Evolutionary conservation across 1,140 invertebrate species (phyloP).

Genomic region (Papilio polyxenes): DNA sequence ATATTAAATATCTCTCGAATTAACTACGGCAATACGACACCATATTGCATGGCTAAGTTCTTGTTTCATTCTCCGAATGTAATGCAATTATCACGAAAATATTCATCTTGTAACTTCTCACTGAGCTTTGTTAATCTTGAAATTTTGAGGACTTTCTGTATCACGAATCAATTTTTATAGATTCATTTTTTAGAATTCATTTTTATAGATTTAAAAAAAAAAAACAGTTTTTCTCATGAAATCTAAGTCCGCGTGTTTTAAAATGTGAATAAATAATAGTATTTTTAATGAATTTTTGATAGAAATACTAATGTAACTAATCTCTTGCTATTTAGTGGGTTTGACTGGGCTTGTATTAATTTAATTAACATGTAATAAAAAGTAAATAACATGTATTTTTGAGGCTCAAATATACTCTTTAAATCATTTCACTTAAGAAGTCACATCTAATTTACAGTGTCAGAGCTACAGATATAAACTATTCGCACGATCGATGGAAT

Average conservation of each 20-base stretch:
- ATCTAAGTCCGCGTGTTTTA: not conserved
- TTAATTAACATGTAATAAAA: no score
- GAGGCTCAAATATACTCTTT: no score
- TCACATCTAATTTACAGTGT: no score
- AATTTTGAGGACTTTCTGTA: not conserved
- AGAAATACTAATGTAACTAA: not conserved
- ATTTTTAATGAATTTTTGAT: no score
- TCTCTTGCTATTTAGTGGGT: not conserved
- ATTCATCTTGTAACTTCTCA: not conserved
- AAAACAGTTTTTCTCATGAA: no score
- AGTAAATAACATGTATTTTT: not conserved
- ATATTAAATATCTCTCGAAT: not conserved
- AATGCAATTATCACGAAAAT: not conserved
- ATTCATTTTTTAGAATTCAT: not conserved
- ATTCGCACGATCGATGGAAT: no score
- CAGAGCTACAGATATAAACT: no score
- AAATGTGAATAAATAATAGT: not conserved
- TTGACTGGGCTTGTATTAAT: not conserved
- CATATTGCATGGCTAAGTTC: not conserved
- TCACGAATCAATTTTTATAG: not conserved
- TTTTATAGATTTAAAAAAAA: not conserved
- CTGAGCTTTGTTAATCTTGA: not conserved
- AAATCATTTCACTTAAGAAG: no score
- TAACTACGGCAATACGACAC: slow-evolving; percentile 1
- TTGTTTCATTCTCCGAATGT: not conserved